Base-by-base conservation (phyloP, 2,797 vertebrate species). In the Discoglossus pictus region DNA sequence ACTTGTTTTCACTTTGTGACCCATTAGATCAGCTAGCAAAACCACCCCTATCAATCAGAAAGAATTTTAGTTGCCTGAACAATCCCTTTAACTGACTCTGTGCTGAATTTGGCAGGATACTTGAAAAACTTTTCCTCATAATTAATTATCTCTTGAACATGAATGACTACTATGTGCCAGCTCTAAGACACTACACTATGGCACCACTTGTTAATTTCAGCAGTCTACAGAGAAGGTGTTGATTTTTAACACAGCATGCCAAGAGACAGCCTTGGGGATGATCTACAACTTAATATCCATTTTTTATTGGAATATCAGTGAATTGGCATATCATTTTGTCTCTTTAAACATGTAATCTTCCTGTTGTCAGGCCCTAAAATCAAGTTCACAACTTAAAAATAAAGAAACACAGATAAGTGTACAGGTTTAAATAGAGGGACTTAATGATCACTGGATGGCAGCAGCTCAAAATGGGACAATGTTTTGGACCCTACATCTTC, bases 281-380 rank as follows among this genome's bases (percentile, higher is more conserved):
- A 36, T 7, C 35, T 36, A 31, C 4, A 4, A 4, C 4, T 2
- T 2, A 25, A 51, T 58, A 36, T 42, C 52, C 42, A 53, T 42
- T 63, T 23, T n/a, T 40, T 70, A 70, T 63, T 42, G 34, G 51
- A 24, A 70, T 56, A 64, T 50, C 63, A 70, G 64, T 63, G 40
- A 63, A 69, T 12, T 34, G 50, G 47, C 50, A 56, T 40, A 48
- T 46, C n/a, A 55, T 7, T 43, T 68, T 36, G 27, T 68, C 27
- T 8, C 27, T 61, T 61, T 42, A 60, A 61, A 68, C n/a, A n/a
- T 54, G 35, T 31, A 47, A 61, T 17, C 55, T 50, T 46, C 42
- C 25, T 38, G n/a, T n/a, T n/a, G 12, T 54, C 56, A 53, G 34
- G 36, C 17, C 8, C 47, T 44, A 68, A 68, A 44, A 61, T 13